These are phyloP conservation scores for Resseliella maxima DNA, from an alignment of 2,888 invertebrate species.

Conservation along the genomic window DNA sequence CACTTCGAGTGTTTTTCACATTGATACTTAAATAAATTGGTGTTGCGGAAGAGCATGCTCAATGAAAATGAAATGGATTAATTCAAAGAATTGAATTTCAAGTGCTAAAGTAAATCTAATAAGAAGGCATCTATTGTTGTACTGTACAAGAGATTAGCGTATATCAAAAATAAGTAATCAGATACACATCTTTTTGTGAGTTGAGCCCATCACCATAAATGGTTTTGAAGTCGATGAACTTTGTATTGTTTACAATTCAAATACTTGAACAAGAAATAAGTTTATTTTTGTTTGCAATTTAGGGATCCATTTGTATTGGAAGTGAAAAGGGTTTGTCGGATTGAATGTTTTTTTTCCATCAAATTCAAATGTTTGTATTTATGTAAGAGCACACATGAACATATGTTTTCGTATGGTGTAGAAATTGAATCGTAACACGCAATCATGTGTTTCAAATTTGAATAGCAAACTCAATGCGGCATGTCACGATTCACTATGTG, in stretches of 20 bases:
- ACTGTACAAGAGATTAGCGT: too few relatives aligned
- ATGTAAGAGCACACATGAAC: background rate
- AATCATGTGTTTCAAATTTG: constrained; percentile 8
- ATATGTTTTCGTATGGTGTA: background rate
- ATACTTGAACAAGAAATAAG: too few relatives aligned
- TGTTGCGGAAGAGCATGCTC: too few relatives aligned
- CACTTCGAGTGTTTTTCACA: too few relatives aligned
- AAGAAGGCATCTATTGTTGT: too few relatives aligned
- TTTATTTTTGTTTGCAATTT: background rate
- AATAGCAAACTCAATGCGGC: constrained; percentile 18
- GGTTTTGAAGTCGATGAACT: constrained; percentile 20
- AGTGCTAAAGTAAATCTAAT: background rate
- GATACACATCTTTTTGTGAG: background rate
- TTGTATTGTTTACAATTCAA: background rate
- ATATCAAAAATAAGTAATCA: background rate
- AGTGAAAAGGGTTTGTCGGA: background rate
- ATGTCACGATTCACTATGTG: constrained; percentile 7
- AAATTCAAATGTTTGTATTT: too few relatives aligned
- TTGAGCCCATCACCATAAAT: background rate
- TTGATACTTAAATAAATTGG: background rate
- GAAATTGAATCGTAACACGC: background rate
- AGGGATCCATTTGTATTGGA: background rate
- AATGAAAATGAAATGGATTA: too few relatives aligned
- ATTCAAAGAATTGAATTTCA: background rate
- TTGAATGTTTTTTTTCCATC: background rate